phyloP scores from a whole-genome alignment of 2,797 vertebrate species.

The Falco cherrug region DNA sequence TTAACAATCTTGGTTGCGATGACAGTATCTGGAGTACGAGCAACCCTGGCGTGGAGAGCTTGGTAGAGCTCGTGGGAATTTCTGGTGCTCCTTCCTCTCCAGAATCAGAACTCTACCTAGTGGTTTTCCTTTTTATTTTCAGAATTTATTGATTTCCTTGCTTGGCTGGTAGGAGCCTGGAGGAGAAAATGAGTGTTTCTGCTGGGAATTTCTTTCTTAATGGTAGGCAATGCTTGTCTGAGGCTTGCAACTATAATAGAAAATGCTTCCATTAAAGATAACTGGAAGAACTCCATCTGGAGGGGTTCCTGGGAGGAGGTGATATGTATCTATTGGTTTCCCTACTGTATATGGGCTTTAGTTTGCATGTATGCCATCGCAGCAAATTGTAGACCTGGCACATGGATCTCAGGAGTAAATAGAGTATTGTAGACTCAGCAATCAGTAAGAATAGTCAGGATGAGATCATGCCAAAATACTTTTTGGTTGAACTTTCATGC shows the following conservation, averaged over 20 bases:
- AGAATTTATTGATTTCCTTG: slow-evolving; percentile 17
- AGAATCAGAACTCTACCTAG: not conserved
- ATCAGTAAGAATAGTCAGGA: not conserved
- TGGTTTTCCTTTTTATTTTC: not conserved
- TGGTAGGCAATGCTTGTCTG: not conserved
- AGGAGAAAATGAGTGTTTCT: not conserved
- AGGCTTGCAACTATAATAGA: not conserved
- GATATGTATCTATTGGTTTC: not conserved
- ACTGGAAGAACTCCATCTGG: not conserved
- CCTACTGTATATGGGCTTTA: not conserved
- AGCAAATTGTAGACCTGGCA: not conserved
- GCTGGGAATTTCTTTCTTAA: not conserved
- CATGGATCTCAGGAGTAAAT: not conserved
- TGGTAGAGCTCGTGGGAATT: not conserved
- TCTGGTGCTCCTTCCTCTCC: not conserved
- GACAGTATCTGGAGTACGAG: not conserved
- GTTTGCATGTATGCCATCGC: not conserved
- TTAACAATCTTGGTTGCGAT: not conserved
- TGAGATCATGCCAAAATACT: not conserved
- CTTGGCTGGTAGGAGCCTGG: not conserved
- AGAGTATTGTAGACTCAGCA: not conserved
- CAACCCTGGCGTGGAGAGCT: accelerated
- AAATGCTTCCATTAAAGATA: not conserved
- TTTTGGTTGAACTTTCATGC: not conserved
- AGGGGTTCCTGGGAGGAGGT: not conserved